Evolutionary conservation across 2,113 vertebrate species (phyloP).

Genomic region (Lucifuga dentata): DNA sequence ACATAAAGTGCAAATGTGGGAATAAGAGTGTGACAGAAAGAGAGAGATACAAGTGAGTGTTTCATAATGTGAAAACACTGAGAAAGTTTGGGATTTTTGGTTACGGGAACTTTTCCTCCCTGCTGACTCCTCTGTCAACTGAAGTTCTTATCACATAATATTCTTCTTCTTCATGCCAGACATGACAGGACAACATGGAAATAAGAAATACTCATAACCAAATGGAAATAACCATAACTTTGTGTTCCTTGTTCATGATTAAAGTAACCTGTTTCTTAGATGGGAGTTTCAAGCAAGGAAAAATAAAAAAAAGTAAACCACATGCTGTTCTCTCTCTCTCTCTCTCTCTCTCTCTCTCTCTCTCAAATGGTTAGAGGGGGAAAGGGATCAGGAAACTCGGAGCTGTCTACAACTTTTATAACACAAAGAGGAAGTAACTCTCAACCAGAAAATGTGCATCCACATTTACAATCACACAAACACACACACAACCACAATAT

Average conservation of each 20-base stretch:
- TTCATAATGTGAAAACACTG: slow-evolving; percentile 29
- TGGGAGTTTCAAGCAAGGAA: not conserved
- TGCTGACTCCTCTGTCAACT: slow-evolving; percentile 12
- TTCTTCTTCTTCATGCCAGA: slow-evolving; percentile 12
- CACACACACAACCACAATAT: not conserved
- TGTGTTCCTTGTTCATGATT: not conserved
- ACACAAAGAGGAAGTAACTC: not conserved
- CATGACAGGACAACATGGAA: not conserved
- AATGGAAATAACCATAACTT: not conserved
- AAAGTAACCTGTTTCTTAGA: not conserved
- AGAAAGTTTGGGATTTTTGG: slow-evolving; percentile 17
- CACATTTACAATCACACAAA: not conserved
- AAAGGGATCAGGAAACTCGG: slow-evolving; percentile 3
- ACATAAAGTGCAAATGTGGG: not conserved
- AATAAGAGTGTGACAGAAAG: not conserved
- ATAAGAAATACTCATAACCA: not conserved
- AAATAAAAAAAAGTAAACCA: slow-evolving; percentile 6
- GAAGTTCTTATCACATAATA: not conserved
- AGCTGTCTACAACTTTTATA: slow-evolving; percentile 2
- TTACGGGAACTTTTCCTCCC: slow-evolving; percentile 22
- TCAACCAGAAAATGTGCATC: not conserved
- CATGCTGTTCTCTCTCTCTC: not conserved
- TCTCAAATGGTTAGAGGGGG: not conserved
- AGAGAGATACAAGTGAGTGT: not conserved
- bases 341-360: not conserved